Evolutionary conservation across 2,888 invertebrate genomes (phyloP), one percentile per base, ranked within the genome.

Genomic region (Rhagonycha fulva): DNA sequence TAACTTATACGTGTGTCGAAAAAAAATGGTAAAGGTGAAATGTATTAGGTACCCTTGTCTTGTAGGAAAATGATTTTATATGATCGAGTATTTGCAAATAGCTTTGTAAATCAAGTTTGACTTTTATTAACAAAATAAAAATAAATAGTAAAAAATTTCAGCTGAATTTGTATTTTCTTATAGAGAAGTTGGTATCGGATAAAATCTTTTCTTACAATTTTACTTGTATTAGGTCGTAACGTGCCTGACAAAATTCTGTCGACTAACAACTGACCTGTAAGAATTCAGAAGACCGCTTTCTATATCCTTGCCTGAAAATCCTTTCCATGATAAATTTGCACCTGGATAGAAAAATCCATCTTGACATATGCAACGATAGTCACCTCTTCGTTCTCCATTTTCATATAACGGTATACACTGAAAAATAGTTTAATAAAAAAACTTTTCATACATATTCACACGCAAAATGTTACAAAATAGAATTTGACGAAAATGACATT

Each of bases 321-420:
- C 91, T 81, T 88, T 88, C 84, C 90, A 87, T 62, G 89, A 89
- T 74, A 84, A 82, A 82, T 87, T 86, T 62, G 89, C 87, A 81
- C 89, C 89, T 76, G 91, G 91, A 85, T 91, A 86, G 83, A 90
- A 93, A 85, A 88, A 92, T 69, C 92, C 92, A 60, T 89, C 88
- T 76, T 89, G 89, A 84, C 94, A 94, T 68, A 90, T 86, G 84
- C 94, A 94, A 72, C 90, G 89, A 87, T 93, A 93, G 74, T 89
- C 89, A 78, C 89, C 90, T 67, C 88, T 88, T 76, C 82, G 82
- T 72, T 89, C 88, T 7, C 88, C 89, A 47, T 85, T 82, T 24
- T 87, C 89, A 74, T 80, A 83, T 19, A 80, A 81, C 47, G 88
- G 87, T 68, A 88, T 84, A 82, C 91, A 91, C 91, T 91, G 88